Conservation (phyloP, 92 coral and sea anemone genomes). For the Desmophyllum pertusum region DNA sequence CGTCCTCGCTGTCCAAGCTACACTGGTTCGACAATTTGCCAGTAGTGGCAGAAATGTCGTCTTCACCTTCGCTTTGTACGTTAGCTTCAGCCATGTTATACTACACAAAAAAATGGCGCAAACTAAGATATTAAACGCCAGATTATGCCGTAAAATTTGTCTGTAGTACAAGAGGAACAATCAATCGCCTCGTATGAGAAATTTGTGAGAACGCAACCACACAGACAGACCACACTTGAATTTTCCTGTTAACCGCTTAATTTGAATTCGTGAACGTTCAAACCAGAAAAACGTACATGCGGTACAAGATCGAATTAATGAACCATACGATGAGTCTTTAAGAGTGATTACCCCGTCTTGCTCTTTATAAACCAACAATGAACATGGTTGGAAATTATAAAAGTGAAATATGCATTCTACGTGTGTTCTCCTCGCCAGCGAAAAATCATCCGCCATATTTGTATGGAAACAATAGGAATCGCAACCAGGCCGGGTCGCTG, state of each 20-base stretch:
- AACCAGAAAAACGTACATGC: background rate
- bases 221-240: constrained; percentile 1
- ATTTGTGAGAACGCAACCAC: background rate
- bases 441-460: constrained; percentile 40
- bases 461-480: constrained; percentile 10
- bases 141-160: background rate
- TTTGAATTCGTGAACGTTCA: background rate
- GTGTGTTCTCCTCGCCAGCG: background rate
- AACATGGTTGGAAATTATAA: background rate
- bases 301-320: background rate
- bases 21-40: background rate
- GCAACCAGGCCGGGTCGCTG: constrained; percentile 62
- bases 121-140: background rate
- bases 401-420: background rate
- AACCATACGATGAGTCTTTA: background rate
- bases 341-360: background rate
- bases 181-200: background rate
- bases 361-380: background rate
- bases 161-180: background rate
- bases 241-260: constrained; percentile 10
- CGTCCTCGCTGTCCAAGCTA: constrained; percentile 33
- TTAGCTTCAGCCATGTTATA: constrained; percentile 32
- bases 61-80: constrained; percentile 52
- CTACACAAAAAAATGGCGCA: background rate
- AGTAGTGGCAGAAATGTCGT: constrained; percentile 24